phyloP scores from a whole-genome alignment of 2,113 vertebrate genomes.

The Columba janthina region DNA sequence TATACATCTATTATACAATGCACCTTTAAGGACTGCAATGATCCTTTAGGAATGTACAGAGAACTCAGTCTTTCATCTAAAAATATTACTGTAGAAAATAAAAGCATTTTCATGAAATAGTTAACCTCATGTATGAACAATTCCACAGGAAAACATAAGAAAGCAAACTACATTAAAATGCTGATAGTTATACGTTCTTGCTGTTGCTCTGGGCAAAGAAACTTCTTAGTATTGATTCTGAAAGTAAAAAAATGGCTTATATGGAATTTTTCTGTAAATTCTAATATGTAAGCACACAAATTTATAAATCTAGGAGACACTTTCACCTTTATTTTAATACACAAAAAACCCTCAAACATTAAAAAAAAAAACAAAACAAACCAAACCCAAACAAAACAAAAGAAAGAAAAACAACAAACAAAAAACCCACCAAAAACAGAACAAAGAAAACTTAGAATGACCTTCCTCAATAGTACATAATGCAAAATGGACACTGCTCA shows the following conservation, averaged over 20 bases:
- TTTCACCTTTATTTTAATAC: not conserved
- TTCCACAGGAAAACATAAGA: not conserved
- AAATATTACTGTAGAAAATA: not conserved
- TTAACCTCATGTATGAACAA: not conserved
- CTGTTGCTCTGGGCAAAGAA: not conserved
- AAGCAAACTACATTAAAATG: not conserved
- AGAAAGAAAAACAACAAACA: too few relatives aligned
- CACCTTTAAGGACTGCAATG: not conserved
- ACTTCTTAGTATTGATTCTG: not conserved
- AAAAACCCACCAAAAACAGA: not conserved
- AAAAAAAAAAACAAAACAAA: too few relatives aligned
- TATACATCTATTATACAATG: too few relatives aligned
- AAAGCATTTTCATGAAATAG: not conserved
- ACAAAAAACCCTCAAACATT: not conserved
- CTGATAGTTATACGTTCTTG: not conserved
- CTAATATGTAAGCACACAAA: not conserved
- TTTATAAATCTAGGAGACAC: not conserved
- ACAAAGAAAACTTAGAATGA: not conserved
- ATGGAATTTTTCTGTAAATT: not conserved
- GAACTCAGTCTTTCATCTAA: not conserved
- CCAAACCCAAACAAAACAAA: too few relatives aligned
- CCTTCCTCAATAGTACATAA: not conserved
- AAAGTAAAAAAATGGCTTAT: not conserved
- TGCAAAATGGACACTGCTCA: not conserved
- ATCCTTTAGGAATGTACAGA: not conserved